phyloP scores from a whole-genome alignment of 1,140 invertebrate genomes.

The Pissodes strobi region DNA sequence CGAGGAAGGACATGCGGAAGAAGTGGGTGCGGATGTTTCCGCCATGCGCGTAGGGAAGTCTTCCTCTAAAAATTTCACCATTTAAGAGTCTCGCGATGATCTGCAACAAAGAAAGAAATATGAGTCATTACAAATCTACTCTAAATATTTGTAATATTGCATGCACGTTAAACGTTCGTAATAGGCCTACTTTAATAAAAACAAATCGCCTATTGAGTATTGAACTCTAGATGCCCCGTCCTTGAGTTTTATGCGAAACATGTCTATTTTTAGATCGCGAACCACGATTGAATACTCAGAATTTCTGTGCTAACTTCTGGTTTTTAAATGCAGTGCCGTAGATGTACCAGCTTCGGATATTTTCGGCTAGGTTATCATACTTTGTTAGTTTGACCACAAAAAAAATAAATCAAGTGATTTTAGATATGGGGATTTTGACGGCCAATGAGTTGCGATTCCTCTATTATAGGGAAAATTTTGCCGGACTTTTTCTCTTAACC shows the following conservation, averaged over 20 bases:
- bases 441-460: no score
- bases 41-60: constrained; percentile 19
- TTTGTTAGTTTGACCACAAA: no score
- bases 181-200: no score
- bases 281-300: neutral
- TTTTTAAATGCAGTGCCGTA: neutral
- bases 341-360: no score
- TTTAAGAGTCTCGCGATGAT: constrained; percentile 15
- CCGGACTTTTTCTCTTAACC: no score
- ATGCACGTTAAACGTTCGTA: no score
- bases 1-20: constrained; percentile 6
- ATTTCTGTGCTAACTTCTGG: neutral
- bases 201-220: neutral
- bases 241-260: neutral
- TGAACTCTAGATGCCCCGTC: neutral
- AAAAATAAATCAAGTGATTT: no score
- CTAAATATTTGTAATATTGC: no score
- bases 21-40: constrained; percentile 5
- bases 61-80: constrained; percentile 28
- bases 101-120: constrained; percentile 2
- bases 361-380: no score
- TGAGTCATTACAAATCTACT: no score
- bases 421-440: no score
- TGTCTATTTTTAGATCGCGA: neutral
- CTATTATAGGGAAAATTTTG: no score